phyloP scores from a whole-genome alignment of 2,797 vertebrate species.

The Okamejei kenojei region DNA sequence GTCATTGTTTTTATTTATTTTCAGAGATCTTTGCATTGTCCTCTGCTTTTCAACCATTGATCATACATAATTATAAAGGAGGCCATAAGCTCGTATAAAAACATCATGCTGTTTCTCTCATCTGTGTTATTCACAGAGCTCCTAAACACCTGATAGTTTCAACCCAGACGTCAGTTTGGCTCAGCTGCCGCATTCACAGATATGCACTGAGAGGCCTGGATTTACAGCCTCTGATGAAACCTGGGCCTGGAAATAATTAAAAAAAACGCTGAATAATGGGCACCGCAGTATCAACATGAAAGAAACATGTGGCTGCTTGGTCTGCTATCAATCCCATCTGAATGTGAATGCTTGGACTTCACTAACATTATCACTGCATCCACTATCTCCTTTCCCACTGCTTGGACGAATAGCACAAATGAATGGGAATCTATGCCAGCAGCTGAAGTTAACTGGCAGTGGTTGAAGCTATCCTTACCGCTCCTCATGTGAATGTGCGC shows the following conservation, averaged over 20 bases:
- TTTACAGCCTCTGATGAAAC: not conserved
- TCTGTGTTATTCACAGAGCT: not conserved
- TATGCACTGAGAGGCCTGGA: not conserved
- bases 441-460: no score
- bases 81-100: conserved; percentile 1
- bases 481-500: no score
- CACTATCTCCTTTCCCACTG: no score
- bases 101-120: not conserved
- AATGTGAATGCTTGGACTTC: no score
- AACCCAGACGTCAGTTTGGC: not conserved
- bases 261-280: no score
- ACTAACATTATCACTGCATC: no score
- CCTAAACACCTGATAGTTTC: not conserved
- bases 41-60: not conserved
- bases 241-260: not conserved
- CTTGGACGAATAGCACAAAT: no score
- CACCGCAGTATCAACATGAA: no score
- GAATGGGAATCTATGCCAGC: no score
- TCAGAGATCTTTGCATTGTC: not conserved
- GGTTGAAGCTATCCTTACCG: no score
- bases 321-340: no score
- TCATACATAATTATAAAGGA: not conserved
- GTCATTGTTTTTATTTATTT: not conserved
- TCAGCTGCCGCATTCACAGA: not conserved
- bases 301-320: no score